Evolutionary conservation across 2,888 invertebrate genomes (phyloP).

Genomic region (Temnothorax ravouxi): DNA sequence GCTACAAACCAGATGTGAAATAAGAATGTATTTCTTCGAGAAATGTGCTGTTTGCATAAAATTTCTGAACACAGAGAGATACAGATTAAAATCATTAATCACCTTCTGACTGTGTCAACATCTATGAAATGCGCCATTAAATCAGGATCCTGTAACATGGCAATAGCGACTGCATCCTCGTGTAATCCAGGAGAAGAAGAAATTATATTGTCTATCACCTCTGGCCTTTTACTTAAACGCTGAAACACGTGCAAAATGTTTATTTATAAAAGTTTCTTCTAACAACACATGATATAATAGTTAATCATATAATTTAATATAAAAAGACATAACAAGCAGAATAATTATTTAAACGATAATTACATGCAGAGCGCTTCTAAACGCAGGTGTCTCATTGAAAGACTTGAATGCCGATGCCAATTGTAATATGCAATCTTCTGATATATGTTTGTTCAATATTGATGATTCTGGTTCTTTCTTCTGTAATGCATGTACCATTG

Average conservation of each 20-base stretch:
- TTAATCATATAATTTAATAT: not conserved
- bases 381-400: slow-evolving; percentile 88
- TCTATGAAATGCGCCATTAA: slow-evolving; percentile 91
- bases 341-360: slow-evolving; percentile 61
- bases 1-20: not conserved
- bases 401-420: slow-evolving; percentile 89
- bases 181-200: slow-evolving; percentile 90
- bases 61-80: not conserved
- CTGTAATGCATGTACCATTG: slow-evolving; percentile 88
- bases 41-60: not conserved
- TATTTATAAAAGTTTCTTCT: not conserved
- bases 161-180: slow-evolving; percentile 91
- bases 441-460: slow-evolving; percentile 86
- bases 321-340: no score
- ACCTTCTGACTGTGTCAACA: slow-evolving; percentile 87
- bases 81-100: slow-evolving; percentile 1
- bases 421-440: slow-evolving; percentile 89
- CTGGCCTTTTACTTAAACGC: slow-evolving; percentile 85
- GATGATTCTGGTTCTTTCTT: slow-evolving; percentile 84
- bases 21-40: not conserved
- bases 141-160: slow-evolving; percentile 92
- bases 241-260: slow-evolving; percentile 63
- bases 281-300: not conserved
- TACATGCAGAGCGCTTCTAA: slow-evolving; percentile 90
- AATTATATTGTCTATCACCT: slow-evolving; percentile 90